phyloP scores from a whole-genome alignment of 2,888 invertebrate species.

The Hirtodrosophila duncani region DNA sequence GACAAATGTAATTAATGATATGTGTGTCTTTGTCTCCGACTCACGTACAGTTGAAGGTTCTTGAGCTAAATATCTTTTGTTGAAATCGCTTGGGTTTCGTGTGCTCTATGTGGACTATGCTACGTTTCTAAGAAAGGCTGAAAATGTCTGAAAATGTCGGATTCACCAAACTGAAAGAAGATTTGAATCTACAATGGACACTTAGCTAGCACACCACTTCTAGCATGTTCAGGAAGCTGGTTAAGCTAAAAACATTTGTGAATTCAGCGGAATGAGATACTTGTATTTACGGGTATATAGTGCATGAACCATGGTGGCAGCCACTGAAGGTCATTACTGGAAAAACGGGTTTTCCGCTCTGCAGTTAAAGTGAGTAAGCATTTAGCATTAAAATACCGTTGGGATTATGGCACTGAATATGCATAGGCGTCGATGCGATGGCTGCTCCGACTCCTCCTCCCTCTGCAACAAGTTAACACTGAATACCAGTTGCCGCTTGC shows the following conservation, averaged over 20 bases:
- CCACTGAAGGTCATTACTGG: conserved; percentile 72
- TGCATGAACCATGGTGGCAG: no score
- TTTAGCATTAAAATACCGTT: conserved; percentile 70
- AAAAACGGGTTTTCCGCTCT: conserved; percentile 58
- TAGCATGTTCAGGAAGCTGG: conserved; percentile 50
- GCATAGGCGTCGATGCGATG: conserved; percentile 49
- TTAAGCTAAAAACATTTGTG: conserved; percentile 11
- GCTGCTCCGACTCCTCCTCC: neutral
- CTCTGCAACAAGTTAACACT: conserved; percentile 47
- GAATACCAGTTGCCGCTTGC: conserved; percentile 39
- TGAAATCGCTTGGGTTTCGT: no score
- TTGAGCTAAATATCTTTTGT: no score
- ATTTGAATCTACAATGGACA: conserved; percentile 4
- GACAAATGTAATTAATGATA: no score
- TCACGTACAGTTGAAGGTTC: no score
- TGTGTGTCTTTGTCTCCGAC: no score
- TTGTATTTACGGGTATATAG: no score
- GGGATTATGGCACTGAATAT: conserved; percentile 69
- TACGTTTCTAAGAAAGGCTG: no score
- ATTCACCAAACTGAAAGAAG: conserved; percentile 4
- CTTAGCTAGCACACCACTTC: neutral
- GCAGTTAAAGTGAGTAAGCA: conserved; percentile 57
- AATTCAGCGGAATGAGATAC: conserved; percentile 33
- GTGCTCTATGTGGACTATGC: no score
- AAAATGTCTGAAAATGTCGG: conserved; percentile 22